Base-by-base conservation (phyloP, 2,888 invertebrate species). In the Orchestes rusci region DNA sequence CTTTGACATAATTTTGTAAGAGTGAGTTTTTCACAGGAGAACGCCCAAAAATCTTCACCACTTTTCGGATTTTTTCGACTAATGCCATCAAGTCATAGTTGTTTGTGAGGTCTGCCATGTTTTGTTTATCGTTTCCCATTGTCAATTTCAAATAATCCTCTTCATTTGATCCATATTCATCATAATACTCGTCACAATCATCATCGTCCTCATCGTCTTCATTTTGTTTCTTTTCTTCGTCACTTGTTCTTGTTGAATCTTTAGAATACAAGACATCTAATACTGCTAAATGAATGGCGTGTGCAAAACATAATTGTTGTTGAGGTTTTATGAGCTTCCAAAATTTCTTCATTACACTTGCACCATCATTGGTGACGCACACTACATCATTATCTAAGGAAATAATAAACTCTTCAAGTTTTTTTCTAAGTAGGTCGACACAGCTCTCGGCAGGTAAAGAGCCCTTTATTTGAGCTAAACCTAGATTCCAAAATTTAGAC, bases 321-420 rank as follows among this genome's bases (percentile, higher is more conserved):
- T 23, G 23, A 23, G 23, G 23, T 23, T 23, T 23, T 23, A 23
- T 23, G 23, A 23, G 23, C 23, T 23, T 23, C 10, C 23, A 5
- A 23, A 23, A 23, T 23, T 23, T 23, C 12, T 33, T 33, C 33
- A 33, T 33, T 33, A 33, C 33, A 15, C 15, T 15, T 15, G 16
- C 33, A 33, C 33, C 33, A 16, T 33, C 33, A 15, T 8, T 33
- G 16, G 5, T 33, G 16, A 33, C 16, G 15, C 15, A 33, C 16
- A 33, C 33, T 23, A 23, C 23, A 23, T 23, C 23, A 23, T 23
- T 23, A 7, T 23, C 10, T 23, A 23, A 23, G 10, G 23, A 23
- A 33, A 33, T 33, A 16, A 16, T 33, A 33, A 33, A 33, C 33
- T 33, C 33, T 15, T 16, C 16, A 33, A 33, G 33, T 16, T 33